Evolutionary conservation across 2,113 vertebrate species (phyloP).

Genomic region (Pachycephala philippinensis): DNA sequence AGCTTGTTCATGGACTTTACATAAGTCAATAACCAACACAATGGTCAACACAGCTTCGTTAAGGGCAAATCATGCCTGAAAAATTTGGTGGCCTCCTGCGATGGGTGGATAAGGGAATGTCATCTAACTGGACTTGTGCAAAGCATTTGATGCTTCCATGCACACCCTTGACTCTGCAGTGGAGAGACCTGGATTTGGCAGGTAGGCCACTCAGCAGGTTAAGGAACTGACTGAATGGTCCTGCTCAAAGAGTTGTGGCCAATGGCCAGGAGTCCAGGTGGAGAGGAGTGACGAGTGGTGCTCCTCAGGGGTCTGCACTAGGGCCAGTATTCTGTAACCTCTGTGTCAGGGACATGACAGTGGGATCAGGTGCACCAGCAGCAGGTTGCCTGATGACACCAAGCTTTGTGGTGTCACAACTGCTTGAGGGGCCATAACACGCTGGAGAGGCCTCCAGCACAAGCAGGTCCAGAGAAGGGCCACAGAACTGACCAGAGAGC

Average conservation of each 20-base stretch:
- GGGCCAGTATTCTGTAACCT: fast-evolving
- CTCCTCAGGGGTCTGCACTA: neutral
- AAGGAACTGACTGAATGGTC: neutral
- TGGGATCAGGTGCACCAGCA: neutral
- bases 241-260: neutral
- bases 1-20: neutral
- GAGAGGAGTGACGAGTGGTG: neutral
- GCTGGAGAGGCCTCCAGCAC: too few species aligned
- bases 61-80: neutral
- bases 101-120: neutral
- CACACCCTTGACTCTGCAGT: neutral
- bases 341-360: neutral
- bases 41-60: neutral
- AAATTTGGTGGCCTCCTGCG: fast-evolving
- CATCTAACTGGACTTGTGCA: neutral
- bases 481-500: neutral
- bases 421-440: neutral
- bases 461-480: neutral
- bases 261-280: neutral
- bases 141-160: neutral
- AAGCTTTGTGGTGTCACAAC: neutral
- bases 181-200: neutral
- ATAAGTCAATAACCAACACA: neutral
- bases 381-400: neutral
- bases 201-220: too few species aligned